Evolutionary conservation across 2,888 invertebrate genomes (phyloP).

Genomic region (Abrostola tripartita): DNA sequence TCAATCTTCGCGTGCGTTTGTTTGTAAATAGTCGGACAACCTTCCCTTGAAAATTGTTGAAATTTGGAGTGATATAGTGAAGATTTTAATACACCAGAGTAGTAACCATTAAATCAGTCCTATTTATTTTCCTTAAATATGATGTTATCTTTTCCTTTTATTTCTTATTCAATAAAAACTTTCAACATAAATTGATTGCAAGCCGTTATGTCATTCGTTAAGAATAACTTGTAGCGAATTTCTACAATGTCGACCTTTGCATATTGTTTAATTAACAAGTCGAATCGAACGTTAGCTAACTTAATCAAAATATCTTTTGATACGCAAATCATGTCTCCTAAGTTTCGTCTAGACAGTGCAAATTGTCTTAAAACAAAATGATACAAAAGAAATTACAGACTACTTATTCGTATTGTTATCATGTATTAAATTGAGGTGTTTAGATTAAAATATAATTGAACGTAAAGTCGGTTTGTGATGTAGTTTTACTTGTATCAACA

Average conservation of each 20-base stretch:
- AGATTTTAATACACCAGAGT: slow-evolving; percentile 11
- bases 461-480: background rate
- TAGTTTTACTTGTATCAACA: background rate
- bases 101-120: slow-evolving; percentile 7
- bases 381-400: background rate
- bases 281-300: background rate
- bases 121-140: background rate
- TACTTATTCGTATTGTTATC: background rate
- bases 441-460: no score
- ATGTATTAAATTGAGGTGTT: background rate
- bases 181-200: no score
- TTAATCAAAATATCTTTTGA: background rate
- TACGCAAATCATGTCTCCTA: slow-evolving; percentile 6
- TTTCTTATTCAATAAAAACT: no score
- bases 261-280: slow-evolving; percentile 6
- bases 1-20: slow-evolving; percentile 52
- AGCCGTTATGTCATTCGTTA: no score
- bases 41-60: slow-evolving; percentile 74
- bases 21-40: slow-evolving; percentile 61
- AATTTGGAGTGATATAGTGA: slow-evolving; percentile 46
- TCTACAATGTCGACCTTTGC: no score
- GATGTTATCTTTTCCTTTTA: no score
- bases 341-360: slow-evolving; percentile 32
- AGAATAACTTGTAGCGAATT: no score
- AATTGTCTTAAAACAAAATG: background rate